Conservation (phyloP, 2,888 invertebrate species). For the Plagodis dolabraria region DNA sequence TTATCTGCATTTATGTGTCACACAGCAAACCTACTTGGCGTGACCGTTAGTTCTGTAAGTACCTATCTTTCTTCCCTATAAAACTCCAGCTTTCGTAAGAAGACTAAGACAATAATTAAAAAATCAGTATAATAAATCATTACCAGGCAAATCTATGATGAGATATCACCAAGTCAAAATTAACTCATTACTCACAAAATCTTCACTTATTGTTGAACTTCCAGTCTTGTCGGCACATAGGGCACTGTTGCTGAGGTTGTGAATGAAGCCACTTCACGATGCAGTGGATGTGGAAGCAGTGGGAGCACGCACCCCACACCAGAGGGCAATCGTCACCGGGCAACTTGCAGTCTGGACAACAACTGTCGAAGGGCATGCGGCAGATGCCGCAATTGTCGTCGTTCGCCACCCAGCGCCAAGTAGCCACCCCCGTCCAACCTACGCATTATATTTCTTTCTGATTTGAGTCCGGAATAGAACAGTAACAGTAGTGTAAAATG, state of each 20-base stretch:
- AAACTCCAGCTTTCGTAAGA: too few relatives aligned
- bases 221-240: constrained; percentile 99
- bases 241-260: constrained; percentile 94
- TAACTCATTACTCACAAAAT: constrained; percentile 9
- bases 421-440: constrained; percentile 98
- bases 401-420: constrained; percentile 99
- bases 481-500: background rate
- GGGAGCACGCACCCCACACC: constrained; percentile 99
- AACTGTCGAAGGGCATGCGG: constrained; percentile 99
- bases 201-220: constrained; percentile 94
- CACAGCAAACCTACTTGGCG: too few relatives aligned
- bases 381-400: constrained; percentile 99
- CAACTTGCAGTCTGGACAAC: constrained; percentile 98
- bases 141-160: too few relatives aligned
- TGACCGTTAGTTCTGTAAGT: too few relatives aligned
- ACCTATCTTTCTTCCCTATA: too few relatives aligned
- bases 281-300: constrained; percentile 99
- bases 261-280: constrained; percentile 99
- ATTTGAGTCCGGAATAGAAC: too few relatives aligned
- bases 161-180: too few relatives aligned
- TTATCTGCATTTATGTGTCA: too few relatives aligned
- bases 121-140: too few relatives aligned
- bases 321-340: constrained; percentile 99
- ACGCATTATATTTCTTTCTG: constrained; percentile 30
- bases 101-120: too few relatives aligned